phyloP scores from a whole-genome alignment of 2,888 invertebrate genomes.

The Ramazzottius varieornatus region DNA sequence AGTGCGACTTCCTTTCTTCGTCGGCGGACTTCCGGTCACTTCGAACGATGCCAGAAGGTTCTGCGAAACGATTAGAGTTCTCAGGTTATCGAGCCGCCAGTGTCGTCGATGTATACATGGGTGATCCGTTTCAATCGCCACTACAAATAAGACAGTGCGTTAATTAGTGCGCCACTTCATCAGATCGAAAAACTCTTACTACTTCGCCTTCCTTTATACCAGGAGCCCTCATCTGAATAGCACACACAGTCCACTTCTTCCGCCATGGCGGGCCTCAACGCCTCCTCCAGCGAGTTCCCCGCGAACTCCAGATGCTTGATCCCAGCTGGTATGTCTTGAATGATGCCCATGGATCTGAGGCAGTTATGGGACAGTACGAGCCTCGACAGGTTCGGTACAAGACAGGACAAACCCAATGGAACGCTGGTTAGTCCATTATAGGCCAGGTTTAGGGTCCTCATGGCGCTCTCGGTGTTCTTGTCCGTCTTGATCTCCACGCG shows the following conservation, averaged over 20 bases:
- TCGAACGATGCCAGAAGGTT: constrained; percentile 56
- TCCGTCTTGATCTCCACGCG: constrained; percentile 32
- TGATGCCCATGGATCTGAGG: constrained; percentile 39
- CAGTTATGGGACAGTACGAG: constrained; percentile 76
- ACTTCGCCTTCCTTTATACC: background rate
- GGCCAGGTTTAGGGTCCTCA: constrained; percentile 53
- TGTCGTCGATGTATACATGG: constrained; percentile 29
- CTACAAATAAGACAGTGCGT: background rate
- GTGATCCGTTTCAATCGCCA: background rate
- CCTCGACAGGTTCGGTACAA: constrained; percentile 55
- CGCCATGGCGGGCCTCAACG: constrained; percentile 42
- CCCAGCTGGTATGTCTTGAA: constrained; percentile 62
- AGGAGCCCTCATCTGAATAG: background rate
- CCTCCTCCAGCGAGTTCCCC: constrained; percentile 37
- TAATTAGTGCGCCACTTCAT: background rate
- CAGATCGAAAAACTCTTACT: too few relatives aligned
- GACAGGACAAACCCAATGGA: constrained; percentile 62
- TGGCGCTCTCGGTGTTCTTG: background rate
- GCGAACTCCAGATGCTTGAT: constrained; percentile 74
- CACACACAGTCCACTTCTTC: background rate
- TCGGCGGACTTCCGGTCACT: constrained; percentile 7
- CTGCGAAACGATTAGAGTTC: constrained; percentile 56
- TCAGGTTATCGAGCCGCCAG: constrained; percentile 45
- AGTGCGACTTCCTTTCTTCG: background rate
- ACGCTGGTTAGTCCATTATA: constrained; percentile 68